Evolutionary conservation across 1,140 invertebrate genomes (phyloP).

Genomic region (Cephus cinctus): DNA sequence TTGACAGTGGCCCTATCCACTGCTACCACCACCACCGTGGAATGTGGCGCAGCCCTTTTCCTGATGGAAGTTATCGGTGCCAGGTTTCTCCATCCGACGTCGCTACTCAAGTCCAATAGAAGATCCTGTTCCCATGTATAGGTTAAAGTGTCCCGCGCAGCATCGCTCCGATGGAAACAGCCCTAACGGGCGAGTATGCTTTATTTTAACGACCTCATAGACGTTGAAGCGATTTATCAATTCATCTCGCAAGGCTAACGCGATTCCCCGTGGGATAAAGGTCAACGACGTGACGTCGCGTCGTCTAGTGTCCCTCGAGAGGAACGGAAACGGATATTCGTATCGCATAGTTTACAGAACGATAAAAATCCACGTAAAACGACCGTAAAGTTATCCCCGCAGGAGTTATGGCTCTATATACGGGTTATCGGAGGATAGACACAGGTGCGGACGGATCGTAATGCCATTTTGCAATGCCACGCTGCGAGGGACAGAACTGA

Average conservation of each 20-base stretch:
- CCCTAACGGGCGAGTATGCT: neutral
- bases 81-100: no score
- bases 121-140: no score
- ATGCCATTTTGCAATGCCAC: neutral
- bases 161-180: neutral
- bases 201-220: constrained; percentile 22
- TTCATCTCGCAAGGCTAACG: constrained; percentile 33
- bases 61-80: neutral
- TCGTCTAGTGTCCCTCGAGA: constrained; percentile 3
- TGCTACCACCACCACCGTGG: no score
- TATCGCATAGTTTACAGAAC: constrained; percentile 42
- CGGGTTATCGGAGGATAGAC: constrained; percentile 7
- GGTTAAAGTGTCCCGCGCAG: no score
- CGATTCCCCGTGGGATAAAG: constrained; percentile 23
- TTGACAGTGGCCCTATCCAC: constrained; percentile 5
- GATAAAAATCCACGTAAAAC: constrained; percentile 48
- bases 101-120: no score
- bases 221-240: constrained; percentile 35
- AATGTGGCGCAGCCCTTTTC: no score
- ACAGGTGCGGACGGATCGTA: neutral
- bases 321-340: constrained; percentile 38
- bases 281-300: constrained; percentile 17
- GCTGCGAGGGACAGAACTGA: neutral
- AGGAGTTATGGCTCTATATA: constrained; percentile 36
- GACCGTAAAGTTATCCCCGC: constrained; percentile 34